Evolutionary conservation across 2,113 vertebrate species (phyloP).

Genomic region (Chinchilla lanigera): DNA sequence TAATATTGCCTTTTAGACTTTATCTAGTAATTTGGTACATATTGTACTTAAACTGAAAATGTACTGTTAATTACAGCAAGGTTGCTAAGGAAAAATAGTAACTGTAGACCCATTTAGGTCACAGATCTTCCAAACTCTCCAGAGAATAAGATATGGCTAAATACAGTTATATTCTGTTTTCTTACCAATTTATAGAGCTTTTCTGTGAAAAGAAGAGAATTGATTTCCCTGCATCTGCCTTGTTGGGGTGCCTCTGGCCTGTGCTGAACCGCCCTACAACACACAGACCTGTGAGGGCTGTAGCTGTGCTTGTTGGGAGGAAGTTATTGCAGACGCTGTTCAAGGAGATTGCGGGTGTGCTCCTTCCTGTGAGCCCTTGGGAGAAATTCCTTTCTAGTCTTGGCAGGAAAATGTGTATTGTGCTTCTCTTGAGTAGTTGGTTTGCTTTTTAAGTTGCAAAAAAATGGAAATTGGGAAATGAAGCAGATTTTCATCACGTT

Average conservation of each 20-base stretch:
- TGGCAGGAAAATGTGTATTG: not conserved
- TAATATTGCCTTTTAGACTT: not conserved
- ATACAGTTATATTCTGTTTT: not conserved
- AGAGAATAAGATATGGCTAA: slow-evolving; percentile 38
- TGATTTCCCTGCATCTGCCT: not conserved
- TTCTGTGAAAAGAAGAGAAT: slow-evolving; percentile 29
- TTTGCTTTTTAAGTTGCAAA: slow-evolving; percentile 5
- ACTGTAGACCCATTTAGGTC: slow-evolving; percentile 20
- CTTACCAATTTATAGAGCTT: slow-evolving; percentile 20
- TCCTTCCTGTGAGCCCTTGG: not conserved
- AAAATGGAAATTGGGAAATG: not conserved
- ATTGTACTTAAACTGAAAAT: not conserved
- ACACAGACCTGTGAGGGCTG: not conserved
- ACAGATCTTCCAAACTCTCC: not conserved
- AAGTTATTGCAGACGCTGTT: slow-evolving; percentile 34
- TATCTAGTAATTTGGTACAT: not conserved
- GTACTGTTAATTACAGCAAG: slow-evolving; percentile 30
- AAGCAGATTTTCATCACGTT: not conserved
- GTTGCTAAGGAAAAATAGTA: slow-evolving; percentile 41
- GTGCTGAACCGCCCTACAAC: not conserved
- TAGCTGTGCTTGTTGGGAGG: not conserved
- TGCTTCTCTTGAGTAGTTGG: not conserved
- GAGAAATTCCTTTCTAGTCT: slow-evolving; percentile 7
- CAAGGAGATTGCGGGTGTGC: not conserved
- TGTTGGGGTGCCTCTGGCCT: not conserved